phyloP scores from a whole-genome alignment of 2,113 vertebrate genomes.

The Percina caprodes region DNA sequence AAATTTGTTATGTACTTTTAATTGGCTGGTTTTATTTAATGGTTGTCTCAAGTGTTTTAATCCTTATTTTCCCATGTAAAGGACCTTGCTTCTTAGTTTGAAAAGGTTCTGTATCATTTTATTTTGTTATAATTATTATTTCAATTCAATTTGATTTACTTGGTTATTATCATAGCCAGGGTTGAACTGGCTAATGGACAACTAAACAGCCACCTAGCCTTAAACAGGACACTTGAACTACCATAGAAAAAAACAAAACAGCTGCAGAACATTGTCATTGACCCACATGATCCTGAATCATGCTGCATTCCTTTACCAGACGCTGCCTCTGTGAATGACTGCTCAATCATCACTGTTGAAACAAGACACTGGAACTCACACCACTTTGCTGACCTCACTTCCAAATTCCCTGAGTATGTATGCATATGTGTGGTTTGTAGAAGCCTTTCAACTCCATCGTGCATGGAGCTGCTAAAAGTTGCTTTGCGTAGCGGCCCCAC shows the following conservation, averaged over 20 bases:
- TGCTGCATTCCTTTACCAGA: slow-evolving; percentile 15
- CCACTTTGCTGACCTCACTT: slow-evolving; percentile 70
- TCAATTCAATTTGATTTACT: neutral
- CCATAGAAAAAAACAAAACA: neutral
- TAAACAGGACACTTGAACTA: neutral
- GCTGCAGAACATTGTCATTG: neutral
- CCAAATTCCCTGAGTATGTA: slow-evolving; percentile 49
- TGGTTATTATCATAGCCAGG: neutral
- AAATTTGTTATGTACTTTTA: neutral
- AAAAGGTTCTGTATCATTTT: neutral
- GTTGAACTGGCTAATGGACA: neutral
- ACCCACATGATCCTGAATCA: slow-evolving; percentile 11
- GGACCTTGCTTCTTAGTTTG: neutral
- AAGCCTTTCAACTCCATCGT: slow-evolving; percentile 17
- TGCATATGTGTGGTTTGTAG: slow-evolving; percentile 10
- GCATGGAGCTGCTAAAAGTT: slow-evolving; percentile 24
- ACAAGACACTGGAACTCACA: slow-evolving; percentile 64
- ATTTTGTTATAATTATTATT: neutral
- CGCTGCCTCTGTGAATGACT: slow-evolving; percentile 18
- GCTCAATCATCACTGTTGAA: slow-evolving; percentile 49
- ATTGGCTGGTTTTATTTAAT: neutral
- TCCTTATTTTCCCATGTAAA: neutral
- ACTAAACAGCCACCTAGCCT: neutral
- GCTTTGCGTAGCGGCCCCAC: slow-evolving; percentile 13
- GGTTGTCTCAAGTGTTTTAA: neutral